Conservation (phyloP, 2,888 invertebrate species). For the Xylota sylvarum region DNA sequence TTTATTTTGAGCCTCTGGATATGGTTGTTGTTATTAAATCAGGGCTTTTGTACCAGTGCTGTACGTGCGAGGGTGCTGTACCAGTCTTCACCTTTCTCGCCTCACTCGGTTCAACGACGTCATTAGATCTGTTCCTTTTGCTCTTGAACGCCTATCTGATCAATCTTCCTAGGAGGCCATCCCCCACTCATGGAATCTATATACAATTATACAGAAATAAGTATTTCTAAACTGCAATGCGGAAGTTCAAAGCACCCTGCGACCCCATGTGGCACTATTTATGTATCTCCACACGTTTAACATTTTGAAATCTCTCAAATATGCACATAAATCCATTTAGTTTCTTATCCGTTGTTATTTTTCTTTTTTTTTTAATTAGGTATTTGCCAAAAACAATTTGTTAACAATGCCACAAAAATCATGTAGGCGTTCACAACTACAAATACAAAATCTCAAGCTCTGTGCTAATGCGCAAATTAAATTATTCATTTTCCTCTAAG, state of each 20-base stretch:
- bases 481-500: slow-evolving; percentile 42
- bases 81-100: too few species aligned
- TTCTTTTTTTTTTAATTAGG: slow-evolving; percentile 4
- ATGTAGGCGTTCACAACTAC: slow-evolving; percentile 47
- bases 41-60: too few species aligned
- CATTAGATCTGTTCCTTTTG: too few species aligned
- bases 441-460: neutral
- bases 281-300: neutral
- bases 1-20: too few species aligned
- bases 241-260: slow-evolving; percentile 14
- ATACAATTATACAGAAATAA: too few species aligned
- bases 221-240: too few species aligned
- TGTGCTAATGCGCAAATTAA: slow-evolving; percentile 56
- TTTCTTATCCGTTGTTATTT: slow-evolving; percentile 1
- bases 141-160: too few species aligned
- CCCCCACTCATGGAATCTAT: too few species aligned
- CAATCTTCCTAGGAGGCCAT: too few species aligned
- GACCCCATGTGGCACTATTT: slow-evolving; percentile 4
- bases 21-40: too few species aligned
- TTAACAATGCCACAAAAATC: slow-evolving; percentile 25
- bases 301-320: slow-evolving; percentile 18
- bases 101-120: too few species aligned
- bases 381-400: slow-evolving; percentile 43
- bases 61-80: too few species aligned
- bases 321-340: slow-evolving; percentile 24